Base-by-base conservation (phyloP, 2,888 invertebrate species). In the Pammene aurita region DNA sequence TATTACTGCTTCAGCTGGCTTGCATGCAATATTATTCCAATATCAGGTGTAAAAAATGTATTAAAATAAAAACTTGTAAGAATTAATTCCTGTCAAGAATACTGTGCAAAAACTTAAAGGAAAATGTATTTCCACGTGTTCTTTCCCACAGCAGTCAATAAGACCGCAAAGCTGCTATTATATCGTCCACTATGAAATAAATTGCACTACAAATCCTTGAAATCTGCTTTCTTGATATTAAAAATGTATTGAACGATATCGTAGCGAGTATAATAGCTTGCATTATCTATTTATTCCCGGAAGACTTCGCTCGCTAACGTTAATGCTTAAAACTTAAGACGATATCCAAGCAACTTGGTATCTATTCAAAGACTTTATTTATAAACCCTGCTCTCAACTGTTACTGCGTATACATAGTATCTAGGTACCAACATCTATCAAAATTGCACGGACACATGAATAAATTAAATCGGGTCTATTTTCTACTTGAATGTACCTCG, bases 221-320 rank as follows among this genome's bases (percentile, higher is more conserved):
- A 61, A 61, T 61, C 7, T 5, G 13, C 10, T 44, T 16, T 41
- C 38, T 42, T 41, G 57, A 42, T 42, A 62, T 67, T 62, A 67
- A 56, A 67, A 62, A 62, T 67, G 48, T 56, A 67, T 56, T 26
- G 38, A 52, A 16, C 42, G 48, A 56, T 67, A 61, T 42, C 41
- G 56, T 46, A 41, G 41, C 26, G 48, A 48, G 54, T 38, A 55
- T 55, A 67, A 38, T 26, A 61, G 38, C 18, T 5, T 4, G 54
- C 54, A 46, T 60, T 60, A 34, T 38, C 5, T 54, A 67, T 61
- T 54, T 34, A 66, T 60, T 60, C n/a, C 50, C 18, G 38, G 61
- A 61, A 48, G 18, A 61, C 38, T 48, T 61, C 4, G 34, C 14
- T 46, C 26, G 61, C 48, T 50, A 50, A 26, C 48, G 13, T 50